Conservation (phyloP, 2,797 vertebrate species). For the Rhodeus uyekii region DNA sequence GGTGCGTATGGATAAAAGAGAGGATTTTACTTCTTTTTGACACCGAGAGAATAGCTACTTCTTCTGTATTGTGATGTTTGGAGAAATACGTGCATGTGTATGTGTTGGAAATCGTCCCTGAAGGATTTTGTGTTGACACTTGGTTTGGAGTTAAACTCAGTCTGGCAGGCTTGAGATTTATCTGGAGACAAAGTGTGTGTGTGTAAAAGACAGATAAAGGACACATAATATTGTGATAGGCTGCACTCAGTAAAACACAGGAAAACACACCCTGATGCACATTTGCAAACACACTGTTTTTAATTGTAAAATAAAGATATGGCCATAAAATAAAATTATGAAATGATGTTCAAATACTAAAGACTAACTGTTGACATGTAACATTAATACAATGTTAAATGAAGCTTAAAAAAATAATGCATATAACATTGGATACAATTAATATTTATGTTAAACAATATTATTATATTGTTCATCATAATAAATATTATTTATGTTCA, state of each 20-base stretch:
- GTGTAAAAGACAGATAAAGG: slow-evolving; percentile 16
- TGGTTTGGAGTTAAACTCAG: slow-evolving; percentile 33
- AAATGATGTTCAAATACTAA: background rate
- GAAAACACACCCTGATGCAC: slow-evolving; percentile 9
- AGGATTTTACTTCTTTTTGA: slow-evolving; percentile 42
- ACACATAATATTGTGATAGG: slow-evolving; percentile 37
- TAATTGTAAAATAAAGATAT: background rate
- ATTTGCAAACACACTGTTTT: background rate
- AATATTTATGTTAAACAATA: background rate
- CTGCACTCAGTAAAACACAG: slow-evolving; percentile 5
- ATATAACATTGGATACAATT: background rate
- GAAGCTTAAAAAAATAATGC: background rate
- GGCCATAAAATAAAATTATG: background rate
- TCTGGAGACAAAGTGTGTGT: slow-evolving; percentile 29
- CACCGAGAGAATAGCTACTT: slow-evolving; percentile 36
- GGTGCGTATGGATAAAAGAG: slow-evolving; percentile 35
- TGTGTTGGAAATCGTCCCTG: slow-evolving; percentile 29
- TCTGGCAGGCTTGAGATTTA: slow-evolving; percentile 42
- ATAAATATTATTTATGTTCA: too few relatives aligned
- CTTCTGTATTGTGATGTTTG: slow-evolving; percentile 38
- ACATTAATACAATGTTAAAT: background rate
- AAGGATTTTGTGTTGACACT: slow-evolving; percentile 39
- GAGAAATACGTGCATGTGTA: slow-evolving; percentile 20
- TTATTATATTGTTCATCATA: too few relatives aligned
- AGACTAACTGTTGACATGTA: background rate